phyloP scores from a whole-genome alignment of 2,888 invertebrate species.

The Ophonus ardosiacus region DNA sequence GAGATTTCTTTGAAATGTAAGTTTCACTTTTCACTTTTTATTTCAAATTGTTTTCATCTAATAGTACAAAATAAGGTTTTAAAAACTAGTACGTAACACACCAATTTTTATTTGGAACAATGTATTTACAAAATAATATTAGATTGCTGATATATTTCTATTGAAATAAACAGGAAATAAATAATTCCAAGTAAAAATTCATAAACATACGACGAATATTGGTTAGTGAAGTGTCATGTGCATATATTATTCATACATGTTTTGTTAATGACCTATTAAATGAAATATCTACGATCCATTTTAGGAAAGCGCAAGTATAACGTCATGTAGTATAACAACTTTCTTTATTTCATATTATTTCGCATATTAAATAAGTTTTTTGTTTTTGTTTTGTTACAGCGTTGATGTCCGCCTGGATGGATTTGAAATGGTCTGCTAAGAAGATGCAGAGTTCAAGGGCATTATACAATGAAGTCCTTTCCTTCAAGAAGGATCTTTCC shows the following conservation, averaged over 20 bases:
- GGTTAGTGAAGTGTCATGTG: neutral
- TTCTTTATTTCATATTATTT: conserved; percentile 14
- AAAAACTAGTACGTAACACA: neutral
- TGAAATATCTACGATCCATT: conserved; percentile 11
- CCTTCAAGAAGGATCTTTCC: conserved; percentile 73
- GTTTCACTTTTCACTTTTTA: conserved; percentile 43
- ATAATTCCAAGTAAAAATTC: neutral
- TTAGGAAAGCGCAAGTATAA: conserved; percentile 26
- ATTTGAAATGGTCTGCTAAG: conserved; percentile 73
- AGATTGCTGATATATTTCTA: neutral
- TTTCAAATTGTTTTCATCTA: conserved; percentile 12
- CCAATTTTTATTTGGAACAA: neutral
- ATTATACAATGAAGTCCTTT: conserved; percentile 73
- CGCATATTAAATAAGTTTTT: neutral
- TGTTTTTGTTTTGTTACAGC: conserved; percentile 70
- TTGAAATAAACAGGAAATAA: neutral
- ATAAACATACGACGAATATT: neutral
- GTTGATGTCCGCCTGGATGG: conserved; percentile 77
- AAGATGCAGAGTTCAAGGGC: conserved; percentile 74
- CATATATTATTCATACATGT: neutral
- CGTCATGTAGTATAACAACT: conserved; percentile 1
- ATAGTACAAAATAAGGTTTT: neutral
- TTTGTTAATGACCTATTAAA: conserved; percentile 38
- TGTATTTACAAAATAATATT: neutral
- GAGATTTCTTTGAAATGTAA: conserved; percentile 20